Percentiles rank a stretch among this genome's conserved stretches.
phyloP scores from a whole-genome alignment of 92 coral and sea anemone genomes.

The Epizoanthus scotinus region DNA sequence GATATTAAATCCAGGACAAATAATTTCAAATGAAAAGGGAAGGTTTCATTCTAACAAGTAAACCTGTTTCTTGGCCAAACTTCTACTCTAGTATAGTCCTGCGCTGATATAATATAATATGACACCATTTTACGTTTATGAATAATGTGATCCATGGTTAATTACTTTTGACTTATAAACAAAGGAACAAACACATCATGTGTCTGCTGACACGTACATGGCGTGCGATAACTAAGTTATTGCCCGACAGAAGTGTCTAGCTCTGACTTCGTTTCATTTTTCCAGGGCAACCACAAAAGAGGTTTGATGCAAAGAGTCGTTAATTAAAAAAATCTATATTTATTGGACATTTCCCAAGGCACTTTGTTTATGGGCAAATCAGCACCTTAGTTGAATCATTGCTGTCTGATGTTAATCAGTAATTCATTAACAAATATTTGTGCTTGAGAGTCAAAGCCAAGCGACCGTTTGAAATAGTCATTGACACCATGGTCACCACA shows the following conservation, averaged over 20 bases:
- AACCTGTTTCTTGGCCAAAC: not conserved
- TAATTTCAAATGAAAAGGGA: not conserved
- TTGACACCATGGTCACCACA: not conserved
- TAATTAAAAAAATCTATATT: not conserved
- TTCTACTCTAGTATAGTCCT: not conserved
- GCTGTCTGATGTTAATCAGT: slow-evolving; percentile 26
- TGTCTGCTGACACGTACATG: slow-evolving; percentile 5
- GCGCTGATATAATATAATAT: not conserved
- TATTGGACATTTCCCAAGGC: not conserved
- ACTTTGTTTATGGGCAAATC: slow-evolving; percentile 5
- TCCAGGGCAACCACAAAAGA: slow-evolving; percentile 5
- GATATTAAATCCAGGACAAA: not conserved
- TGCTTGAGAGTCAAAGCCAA: not conserved
- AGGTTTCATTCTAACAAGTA: not conserved
- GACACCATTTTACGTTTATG: not conserved
- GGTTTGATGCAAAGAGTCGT: not conserved
- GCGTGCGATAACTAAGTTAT: not conserved
- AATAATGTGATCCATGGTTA: no score
- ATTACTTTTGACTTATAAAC: not conserved
- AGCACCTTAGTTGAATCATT: slow-evolving; percentile 15
- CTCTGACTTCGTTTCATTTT: not conserved
- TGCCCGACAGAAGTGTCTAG: not conserved
- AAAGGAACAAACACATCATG: not conserved
- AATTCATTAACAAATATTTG: slow-evolving; percentile 42
- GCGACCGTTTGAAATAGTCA: slow-evolving; percentile 6